Conservation (phyloP, 2,888 invertebrate genomes). For the Leptodirus hochenwartii region DNA sequence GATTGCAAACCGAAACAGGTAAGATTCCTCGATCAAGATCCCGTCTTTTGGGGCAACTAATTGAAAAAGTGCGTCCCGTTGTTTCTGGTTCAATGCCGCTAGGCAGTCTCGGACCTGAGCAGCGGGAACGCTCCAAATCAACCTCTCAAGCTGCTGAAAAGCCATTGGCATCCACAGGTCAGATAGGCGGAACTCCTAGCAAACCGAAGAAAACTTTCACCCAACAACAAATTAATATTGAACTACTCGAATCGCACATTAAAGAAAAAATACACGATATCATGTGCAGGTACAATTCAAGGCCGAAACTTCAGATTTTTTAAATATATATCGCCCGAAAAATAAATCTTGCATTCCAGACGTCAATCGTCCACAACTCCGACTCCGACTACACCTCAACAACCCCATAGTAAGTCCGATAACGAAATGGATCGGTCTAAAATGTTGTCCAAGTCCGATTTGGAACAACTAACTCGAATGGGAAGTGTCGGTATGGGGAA, state of each 20-base stretch:
- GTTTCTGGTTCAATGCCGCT: no score
- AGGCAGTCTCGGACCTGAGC: constrained; percentile 13
- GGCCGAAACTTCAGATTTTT: constrained; percentile 8
- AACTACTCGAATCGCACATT: constrained; percentile 27
- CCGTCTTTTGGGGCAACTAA: constrained; percentile 34
- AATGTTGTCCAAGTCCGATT: constrained; percentile 25
- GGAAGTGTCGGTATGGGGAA: no score
- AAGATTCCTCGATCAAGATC: constrained; percentile 26
- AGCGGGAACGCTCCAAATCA: constrained; percentile 24
- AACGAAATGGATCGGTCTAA: constrained; percentile 9
- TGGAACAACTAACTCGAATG: constrained; percentile 21
- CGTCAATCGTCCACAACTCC: no score
- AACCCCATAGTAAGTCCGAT: constrained; percentile 16
- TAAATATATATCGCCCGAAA: background rate
- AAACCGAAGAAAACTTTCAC: constrained; percentile 15
- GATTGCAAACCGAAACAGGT: constrained; percentile 22
- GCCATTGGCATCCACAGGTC: constrained; percentile 12
- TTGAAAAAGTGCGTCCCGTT: constrained; percentile 33
- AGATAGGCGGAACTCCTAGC: constrained; percentile 13
- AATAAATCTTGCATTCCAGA: background rate
- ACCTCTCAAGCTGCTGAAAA: constrained; percentile 20
- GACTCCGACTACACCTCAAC: no score
- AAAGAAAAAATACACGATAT: constrained; percentile 29
- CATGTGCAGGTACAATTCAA: constrained; percentile 21
- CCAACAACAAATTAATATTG: constrained; percentile 22